Conservation (phyloP, 37 sponge, comb jelly and placozoan species). For the Hexactinellida sp. region DNA sequence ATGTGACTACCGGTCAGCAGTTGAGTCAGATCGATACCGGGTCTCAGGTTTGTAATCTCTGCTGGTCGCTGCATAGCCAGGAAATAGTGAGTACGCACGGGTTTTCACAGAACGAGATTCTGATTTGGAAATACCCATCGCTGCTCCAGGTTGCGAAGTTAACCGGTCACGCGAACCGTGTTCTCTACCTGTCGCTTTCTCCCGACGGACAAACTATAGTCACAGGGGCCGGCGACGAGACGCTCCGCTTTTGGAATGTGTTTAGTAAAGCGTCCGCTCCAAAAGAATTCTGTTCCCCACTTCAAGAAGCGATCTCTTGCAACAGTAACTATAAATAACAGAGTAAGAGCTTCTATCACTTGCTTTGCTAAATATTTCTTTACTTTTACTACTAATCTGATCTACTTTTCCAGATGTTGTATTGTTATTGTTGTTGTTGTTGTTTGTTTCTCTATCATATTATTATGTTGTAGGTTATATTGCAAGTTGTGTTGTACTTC, state of each 20-base stretch:
- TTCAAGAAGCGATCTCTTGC: neutral
- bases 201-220: conserved; percentile 90
- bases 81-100: conserved; percentile 93
- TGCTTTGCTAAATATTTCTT: neutral
- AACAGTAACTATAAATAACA: neutral
- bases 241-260: conserved; percentile 87
- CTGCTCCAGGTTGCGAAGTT: conserved; percentile 64
- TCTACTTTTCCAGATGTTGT: conserved; percentile 10
- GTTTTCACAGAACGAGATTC: conserved; percentile 88
- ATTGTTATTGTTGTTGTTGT: neutral
- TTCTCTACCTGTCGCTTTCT: conserved; percentile 79
- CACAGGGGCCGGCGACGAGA: conserved; percentile 91
- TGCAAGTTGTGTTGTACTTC: neutral
- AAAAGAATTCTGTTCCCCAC: neutral
- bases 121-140: conserved; percentile 75
- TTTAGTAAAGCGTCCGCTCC: conserved; percentile 55
- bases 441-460: neutral
- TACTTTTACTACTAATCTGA: conserved; percentile 6
- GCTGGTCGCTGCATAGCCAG: conserved; percentile 69
- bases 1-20: conserved; percentile 62
- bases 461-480: neutral
- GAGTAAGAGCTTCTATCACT: neutral
- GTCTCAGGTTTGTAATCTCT: conserved; percentile 89
- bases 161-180: conserved; percentile 80
- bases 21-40: conserved; percentile 65